Percentiles rank a stretch among this genome's conserved stretches.
phyloP scores from a whole-genome alignment of 2,113 vertebrate species.

The Chaenogobius annularis region DNA sequence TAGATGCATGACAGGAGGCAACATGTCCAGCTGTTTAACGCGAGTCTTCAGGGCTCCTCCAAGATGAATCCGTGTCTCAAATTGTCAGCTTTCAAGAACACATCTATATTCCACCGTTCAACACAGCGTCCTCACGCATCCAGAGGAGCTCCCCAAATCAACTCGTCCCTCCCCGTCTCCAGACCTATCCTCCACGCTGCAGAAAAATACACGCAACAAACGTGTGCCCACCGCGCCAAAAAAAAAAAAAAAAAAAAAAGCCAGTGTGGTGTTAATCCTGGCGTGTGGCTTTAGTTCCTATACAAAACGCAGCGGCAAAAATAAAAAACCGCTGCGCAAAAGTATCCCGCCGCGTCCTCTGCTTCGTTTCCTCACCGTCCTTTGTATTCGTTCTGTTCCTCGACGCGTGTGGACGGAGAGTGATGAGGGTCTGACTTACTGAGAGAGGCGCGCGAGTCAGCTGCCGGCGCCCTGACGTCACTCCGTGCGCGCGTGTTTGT shows the following conservation, averaged over 20 bases:
- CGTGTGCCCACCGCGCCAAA: not conserved
- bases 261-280: not conserved
- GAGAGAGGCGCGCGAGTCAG: conserved; percentile 7
- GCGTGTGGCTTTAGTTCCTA: too few species aligned
- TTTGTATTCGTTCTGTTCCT: conserved; percentile 2
- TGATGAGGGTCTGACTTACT: not conserved
- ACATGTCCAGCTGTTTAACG: not conserved
- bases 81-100: not conserved
- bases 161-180: not conserved
- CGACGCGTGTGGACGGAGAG: conserved; percentile 7
- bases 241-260: not conserved
- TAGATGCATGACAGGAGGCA: not conserved
- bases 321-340: not conserved
- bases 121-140: not conserved
- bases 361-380: not conserved
- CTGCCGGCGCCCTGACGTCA: conserved; percentile 15
- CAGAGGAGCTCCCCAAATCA: not conserved
- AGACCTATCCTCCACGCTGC: conserved; percentile 6
- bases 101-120: not conserved
- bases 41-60: not conserved
- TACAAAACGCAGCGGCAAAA: not conserved
- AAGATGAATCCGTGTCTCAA: not conserved
- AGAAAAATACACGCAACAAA: not conserved
- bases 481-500: not conserved
- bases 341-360: not conserved